A percentile compares a stretch with the other conserved stretches of the same genome.
These are phyloP conservation scores for Erethizon dorsatum DNA, from an alignment of 2,797 vertebrate genomes.

Conservation along the genomic window DNA sequence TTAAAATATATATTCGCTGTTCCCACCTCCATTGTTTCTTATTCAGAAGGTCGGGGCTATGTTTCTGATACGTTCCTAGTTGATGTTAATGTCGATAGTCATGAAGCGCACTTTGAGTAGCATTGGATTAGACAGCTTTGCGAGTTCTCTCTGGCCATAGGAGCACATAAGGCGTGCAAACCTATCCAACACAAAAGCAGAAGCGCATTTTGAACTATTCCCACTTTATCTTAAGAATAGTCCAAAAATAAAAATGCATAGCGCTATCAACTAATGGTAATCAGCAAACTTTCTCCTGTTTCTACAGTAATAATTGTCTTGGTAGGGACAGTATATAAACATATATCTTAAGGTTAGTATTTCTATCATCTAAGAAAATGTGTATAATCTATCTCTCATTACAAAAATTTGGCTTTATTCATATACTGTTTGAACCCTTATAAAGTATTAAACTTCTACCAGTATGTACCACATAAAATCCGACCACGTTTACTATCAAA, in stretches of 20 bases:
- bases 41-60: neutral
- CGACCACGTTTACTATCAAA: neutral
- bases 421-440: neutral
- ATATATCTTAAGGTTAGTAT: neutral
- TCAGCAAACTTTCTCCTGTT: neutral
- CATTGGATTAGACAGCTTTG: neutral
- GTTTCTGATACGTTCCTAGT: neutral
- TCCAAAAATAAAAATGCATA: neutral
- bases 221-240: slow-evolving; percentile 2
- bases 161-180: neutral
- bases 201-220: neutral
- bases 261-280: neutral
- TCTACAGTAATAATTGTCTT: neutral
- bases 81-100: neutral
- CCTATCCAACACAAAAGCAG: neutral
- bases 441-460: neutral
- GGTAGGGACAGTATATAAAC: accelerated
- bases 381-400: neutral
- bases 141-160: neutral
- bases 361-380: neutral
- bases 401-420: neutral
- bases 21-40: neutral
- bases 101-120: neutral
- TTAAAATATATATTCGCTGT: neutral
- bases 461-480: neutral